Evolutionary conservation across 2,797 vertebrate genomes (phyloP).

Genomic region (Neosilurus mollespiculum): DNA sequence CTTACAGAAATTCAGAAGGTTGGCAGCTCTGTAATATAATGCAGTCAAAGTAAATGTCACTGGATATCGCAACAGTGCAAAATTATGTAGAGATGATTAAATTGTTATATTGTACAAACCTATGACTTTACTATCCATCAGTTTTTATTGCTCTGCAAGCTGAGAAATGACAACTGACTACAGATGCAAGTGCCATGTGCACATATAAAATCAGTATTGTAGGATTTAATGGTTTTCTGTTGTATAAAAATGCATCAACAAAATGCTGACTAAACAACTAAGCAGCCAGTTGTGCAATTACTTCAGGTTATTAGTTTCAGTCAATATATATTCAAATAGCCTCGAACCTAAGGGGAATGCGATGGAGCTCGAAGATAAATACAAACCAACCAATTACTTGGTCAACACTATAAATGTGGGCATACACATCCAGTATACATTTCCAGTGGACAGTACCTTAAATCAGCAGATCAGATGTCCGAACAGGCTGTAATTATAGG

Average conservation of each 20-base stretch:
- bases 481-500: conserved; percentile 35
- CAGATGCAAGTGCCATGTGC: conserved; percentile 2
- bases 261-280: conserved; percentile 7
- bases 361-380: neutral
- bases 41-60: neutral
- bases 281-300: conserved; percentile 2
- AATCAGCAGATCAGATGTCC: conserved; percentile 28
- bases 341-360: neutral
- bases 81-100: neutral
- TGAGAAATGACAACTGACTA: conserved; percentile 11
- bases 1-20: neutral
- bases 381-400: neutral
- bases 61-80: neutral
- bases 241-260: neutral
- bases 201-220: conserved; percentile 10
- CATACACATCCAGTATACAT: neutral
- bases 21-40: conserved; percentile 1
- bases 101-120: conserved; percentile 1
- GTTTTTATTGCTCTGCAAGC: conserved; percentile 1
- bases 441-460: conserved; percentile 23
- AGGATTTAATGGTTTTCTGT: neutral
- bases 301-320: conserved; percentile 3
- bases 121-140: neutral
- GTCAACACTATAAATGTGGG: neutral
- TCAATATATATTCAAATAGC: conserved; percentile 17